These are phyloP conservation scores for Chascanopsetta lugubris DNA, from an alignment of 2,113 vertebrate species.

Conservation along the genomic window DNA sequence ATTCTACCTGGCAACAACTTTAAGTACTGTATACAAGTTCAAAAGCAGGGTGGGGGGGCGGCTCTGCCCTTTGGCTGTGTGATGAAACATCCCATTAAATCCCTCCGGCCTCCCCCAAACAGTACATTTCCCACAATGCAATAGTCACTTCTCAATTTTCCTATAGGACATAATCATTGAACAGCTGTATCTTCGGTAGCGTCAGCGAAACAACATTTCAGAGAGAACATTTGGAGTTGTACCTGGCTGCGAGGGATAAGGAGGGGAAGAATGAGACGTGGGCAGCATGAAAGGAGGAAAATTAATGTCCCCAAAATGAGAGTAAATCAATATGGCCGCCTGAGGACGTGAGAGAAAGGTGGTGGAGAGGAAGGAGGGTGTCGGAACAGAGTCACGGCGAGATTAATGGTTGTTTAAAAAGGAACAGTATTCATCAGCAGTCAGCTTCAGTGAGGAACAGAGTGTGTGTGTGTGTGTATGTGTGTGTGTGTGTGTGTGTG, in stretches of 20 bases:
- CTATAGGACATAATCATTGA: conserved; percentile 3
- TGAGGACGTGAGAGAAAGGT: conserved; percentile 51
- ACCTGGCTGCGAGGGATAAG: conserved; percentile 26
- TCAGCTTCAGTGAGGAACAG: conserved; percentile 36
- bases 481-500: conserved; percentile 11
- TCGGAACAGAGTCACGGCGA: conserved; percentile 38
- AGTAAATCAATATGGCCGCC: conserved; percentile 66
- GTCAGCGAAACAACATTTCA: conserved; percentile 10
- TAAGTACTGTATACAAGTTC: conserved; percentile 40
- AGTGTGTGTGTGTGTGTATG: conserved; percentile 3
- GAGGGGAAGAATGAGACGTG: conserved; percentile 40
- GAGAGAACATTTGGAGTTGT: neutral
- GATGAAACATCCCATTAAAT: conserved; percentile 10
- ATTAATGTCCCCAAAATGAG: conserved; percentile 62
- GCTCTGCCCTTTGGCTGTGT: conserved; percentile 1
- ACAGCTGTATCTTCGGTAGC: too few species aligned
- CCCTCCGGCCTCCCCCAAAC: neutral
- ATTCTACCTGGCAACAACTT: conserved; percentile 45
- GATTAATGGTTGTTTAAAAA: conserved; percentile 69
- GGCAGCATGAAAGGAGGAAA: conserved; percentile 35
- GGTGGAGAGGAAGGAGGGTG: conserved; percentile 29
- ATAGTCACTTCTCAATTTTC: neutral
- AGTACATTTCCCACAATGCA: neutral
- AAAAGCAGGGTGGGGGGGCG: conserved; percentile 6
- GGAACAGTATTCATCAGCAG: conserved; percentile 57